Evolutionary conservation across 2,888 invertebrate genomes (phyloP), one percentile per base, ranked within the genome.

Genomic region (Geotrupes spiniger): DNA sequence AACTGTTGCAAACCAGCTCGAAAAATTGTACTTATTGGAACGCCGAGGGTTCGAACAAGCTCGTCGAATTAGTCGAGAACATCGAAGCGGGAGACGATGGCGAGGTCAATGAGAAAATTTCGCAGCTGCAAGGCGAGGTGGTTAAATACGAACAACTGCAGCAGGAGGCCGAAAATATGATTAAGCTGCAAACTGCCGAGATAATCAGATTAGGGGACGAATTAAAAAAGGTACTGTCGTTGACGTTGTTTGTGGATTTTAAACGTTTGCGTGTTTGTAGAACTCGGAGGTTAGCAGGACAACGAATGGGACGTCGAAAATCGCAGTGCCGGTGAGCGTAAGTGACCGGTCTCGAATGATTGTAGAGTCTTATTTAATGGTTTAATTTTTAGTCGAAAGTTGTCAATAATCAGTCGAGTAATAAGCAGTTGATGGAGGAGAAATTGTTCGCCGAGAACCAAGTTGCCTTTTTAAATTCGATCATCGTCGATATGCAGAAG

Each of bases 401-500:
- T 26, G 21, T 40, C 25, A 53, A 45, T 49, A 37, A 12, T 38
- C 9, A 9, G 36, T 15, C 14, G 21, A 51, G 46, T 39, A 57
- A 56, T 60, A 64, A 66, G 63, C 68, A 64, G 64, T 63, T 79
- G n/a, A 61, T 76, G 41, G 83, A 84, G 61, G 84, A 85, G 39
- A 80, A 83, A 58, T 78, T 82, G 46, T 77, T 80, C 58, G 76
- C 81, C 39, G 85, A 86, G 56, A 81, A 83, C 6, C 88, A 91
- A 74, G 85, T 92, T 46, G 87, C 88, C 61, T 97, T 98, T 75
- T 79, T 98, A 21, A 96, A 98, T 76, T 91, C 95, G 5, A 94
- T 98, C 59, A 97, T 98, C 62, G 93, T 92, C 17, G 96, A 96
- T 66, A 89, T 96, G 86, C 93, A 95, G 73, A 83, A 83, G 58